These are phyloP conservation scores for Chrysemys picta DNA, from an alignment of 2,113 vertebrate species.

Conservation along the genomic window DNA sequence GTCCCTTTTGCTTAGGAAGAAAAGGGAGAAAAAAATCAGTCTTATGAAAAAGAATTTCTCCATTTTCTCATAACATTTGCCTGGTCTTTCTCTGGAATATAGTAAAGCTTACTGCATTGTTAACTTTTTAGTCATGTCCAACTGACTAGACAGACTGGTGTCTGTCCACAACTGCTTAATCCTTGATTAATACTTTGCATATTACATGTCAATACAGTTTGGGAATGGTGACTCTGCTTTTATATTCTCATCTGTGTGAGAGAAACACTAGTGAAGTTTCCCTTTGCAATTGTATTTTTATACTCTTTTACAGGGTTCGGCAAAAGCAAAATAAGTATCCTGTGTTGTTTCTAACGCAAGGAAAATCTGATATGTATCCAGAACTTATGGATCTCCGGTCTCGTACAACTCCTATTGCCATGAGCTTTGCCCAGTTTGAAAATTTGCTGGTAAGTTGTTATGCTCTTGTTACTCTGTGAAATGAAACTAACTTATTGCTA, in stretches of 20 bases:
- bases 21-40: no score
- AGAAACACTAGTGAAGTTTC: neutral
- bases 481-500: neutral
- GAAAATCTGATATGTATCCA: constrained; percentile 89
- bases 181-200: neutral
- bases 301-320: constrained; percentile 86
- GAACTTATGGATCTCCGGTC: constrained; percentile 95
- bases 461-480: neutral
- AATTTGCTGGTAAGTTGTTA: constrained; percentile 89
- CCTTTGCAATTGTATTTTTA: neutral
- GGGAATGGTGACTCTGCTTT: neutral
- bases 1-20: no score
- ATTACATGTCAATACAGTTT: neutral
- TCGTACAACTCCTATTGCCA: constrained; percentile 92
- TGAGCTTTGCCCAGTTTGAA: constrained; percentile 97
- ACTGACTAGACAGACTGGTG: neutral
- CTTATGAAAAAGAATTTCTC: no score
- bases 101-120: neutral
- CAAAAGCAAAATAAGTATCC: constrained; percentile 98
- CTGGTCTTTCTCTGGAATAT: neutral
- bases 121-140: neutral
- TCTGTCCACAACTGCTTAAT: neutral
- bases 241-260: neutral
- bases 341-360: constrained; percentile 96
- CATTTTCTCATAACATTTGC: neutral